Conservation (phyloP, 2,797 vertebrate species). For the Tauraco hartlaubi region DNA sequence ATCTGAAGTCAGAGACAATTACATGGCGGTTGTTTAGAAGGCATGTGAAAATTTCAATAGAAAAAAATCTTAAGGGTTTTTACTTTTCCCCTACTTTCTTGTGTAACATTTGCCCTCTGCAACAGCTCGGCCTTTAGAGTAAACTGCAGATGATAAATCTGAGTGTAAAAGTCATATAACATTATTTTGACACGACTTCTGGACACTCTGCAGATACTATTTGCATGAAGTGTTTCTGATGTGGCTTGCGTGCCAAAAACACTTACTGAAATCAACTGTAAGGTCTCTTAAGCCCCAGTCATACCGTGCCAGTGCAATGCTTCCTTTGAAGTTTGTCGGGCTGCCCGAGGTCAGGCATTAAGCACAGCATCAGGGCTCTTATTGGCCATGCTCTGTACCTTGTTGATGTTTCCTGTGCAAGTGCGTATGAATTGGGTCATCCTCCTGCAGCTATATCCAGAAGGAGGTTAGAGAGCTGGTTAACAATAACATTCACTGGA, state of each 20-base stretch:
- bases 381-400: neutral
- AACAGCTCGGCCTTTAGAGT: neutral
- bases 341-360: neutral
- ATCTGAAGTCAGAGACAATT: neutral
- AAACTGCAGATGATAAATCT: neutral
- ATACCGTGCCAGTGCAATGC: neutral
- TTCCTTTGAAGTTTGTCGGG: neutral
- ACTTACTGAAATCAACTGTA: neutral
- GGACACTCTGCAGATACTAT: neutral
- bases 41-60: neutral
- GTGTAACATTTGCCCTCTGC: neutral
- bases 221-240: neutral
- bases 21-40: neutral
- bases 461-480: neutral
- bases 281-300: neutral
- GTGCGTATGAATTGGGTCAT: rapidly evolving
- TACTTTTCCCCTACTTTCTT: neutral
- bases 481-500: too few species aligned
- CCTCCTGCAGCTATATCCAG: neutral
- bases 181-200: neutral
- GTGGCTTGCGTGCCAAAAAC: neutral
- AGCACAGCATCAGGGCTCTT: neutral
- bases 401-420: neutral
- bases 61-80: neutral
- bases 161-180: neutral